phyloP scores from a whole-genome alignment of 1,140 invertebrate species.

The Drosophila orosa region DNA sequence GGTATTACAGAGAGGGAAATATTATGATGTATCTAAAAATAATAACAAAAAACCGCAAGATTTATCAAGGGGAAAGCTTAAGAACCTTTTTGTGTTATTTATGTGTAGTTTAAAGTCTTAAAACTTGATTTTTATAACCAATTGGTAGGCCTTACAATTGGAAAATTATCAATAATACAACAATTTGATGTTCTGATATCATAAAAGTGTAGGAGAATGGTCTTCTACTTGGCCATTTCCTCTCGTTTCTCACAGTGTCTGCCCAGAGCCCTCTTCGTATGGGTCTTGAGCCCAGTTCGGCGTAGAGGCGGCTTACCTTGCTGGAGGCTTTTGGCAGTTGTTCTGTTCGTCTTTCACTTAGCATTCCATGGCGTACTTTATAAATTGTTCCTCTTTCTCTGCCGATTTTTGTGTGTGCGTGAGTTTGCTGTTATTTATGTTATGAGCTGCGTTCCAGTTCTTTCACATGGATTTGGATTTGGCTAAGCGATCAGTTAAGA shows the following conservation, averaged over 20 bases:
- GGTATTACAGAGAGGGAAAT: constrained; percentile 14
- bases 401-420: constrained; percentile 24
- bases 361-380: constrained; percentile 60
- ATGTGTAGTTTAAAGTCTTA: too few species aligned
- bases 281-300: constrained; percentile 24
- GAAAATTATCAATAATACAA: background rate
- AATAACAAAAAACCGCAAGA: background rate
- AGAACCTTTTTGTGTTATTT: too few species aligned
- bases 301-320: constrained; percentile 56
- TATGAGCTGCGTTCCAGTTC: constrained; percentile 59
- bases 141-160: background rate
- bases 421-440: constrained; percentile 52
- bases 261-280: background rate
- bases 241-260: constrained; percentile 25
- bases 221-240: background rate
- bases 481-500: constrained; percentile 46
- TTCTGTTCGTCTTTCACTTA: constrained; percentile 50
- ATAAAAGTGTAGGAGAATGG: too few species aligned
- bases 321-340: constrained; percentile 39
- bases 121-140: background rate
- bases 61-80: too few species aligned
- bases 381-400: constrained; percentile 40
- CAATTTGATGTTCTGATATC: background rate
- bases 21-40: background rate
- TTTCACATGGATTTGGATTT: constrained; percentile 45